Evolutionary conservation across 2,888 invertebrate genomes (phyloP).

Genomic region (Oxytorus armatus): DNA sequence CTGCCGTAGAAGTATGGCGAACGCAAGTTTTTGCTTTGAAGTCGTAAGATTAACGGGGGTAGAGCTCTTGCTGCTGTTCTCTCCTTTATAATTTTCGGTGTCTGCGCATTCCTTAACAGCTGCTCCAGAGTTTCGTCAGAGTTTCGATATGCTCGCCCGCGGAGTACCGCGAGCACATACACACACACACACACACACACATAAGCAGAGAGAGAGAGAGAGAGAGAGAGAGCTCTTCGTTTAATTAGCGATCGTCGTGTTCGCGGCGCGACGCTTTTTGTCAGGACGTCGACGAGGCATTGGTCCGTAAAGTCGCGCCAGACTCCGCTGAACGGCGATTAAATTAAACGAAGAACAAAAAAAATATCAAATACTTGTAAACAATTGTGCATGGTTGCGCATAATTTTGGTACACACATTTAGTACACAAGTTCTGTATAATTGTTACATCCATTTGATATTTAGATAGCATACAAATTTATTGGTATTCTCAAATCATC

Average conservation of each 20-base stretch:
- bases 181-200: constrained; percentile 3
- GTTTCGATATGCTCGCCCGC: constrained; percentile 64
- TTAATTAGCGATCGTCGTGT: constrained; percentile 78
- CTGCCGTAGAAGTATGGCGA: constrained; percentile 63
- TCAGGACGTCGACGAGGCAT: constrained; percentile 55
- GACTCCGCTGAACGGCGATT: constrained; percentile 51
- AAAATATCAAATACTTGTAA: constrained; percentile 8
- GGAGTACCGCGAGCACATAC: constrained; percentile 41
- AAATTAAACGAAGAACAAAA: constrained; percentile 25
- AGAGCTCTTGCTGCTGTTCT: constrained; percentile 42
- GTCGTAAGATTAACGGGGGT: constrained; percentile 78
- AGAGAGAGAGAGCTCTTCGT: constrained; percentile 68
- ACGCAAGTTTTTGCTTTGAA: constrained; percentile 80
- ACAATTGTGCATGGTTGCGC: background rate
- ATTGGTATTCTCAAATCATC: no score
- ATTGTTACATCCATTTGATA: background rate
- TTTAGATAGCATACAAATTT: no score
- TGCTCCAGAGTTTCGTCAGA: constrained; percentile 63
- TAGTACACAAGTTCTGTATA: background rate
- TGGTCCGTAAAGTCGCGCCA: constrained; percentile 56
- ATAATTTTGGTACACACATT: background rate
- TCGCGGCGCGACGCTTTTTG: constrained; percentile 70
- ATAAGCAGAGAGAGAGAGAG: no score
- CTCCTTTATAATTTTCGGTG: constrained; percentile 78
- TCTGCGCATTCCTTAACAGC: constrained; percentile 78